phyloP scores from a whole-genome alignment of 2,113 vertebrate species.

The Rhynchopsitta pachyrhyncha region DNA sequence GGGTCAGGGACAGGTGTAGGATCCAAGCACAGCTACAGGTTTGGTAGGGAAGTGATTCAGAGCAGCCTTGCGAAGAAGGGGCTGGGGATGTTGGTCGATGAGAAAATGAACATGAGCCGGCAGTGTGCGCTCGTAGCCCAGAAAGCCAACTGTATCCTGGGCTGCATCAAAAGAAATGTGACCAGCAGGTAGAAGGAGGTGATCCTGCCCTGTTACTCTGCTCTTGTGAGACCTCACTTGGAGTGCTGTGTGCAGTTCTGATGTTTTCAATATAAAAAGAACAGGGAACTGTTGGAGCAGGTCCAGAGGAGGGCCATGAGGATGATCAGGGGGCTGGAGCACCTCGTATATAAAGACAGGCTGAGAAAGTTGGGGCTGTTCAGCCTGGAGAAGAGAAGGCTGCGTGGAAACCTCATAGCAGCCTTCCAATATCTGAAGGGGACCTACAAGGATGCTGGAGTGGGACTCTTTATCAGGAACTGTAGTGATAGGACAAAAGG shows the following conservation, averaged over 20 bases:
- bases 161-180: neutral
- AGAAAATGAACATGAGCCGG: neutral
- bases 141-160: neutral
- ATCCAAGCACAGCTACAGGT: neutral
- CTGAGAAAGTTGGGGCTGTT: neutral
- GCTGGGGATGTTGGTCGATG: neutral
- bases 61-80: neutral
- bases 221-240: neutral
- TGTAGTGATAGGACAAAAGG: neutral
- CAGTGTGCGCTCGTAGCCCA: neutral
- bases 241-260: neutral
- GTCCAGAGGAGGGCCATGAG: neutral
- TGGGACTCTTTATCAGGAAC: neutral
- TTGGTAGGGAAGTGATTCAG: neutral
- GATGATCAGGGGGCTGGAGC: neutral
- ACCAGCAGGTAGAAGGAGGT: neutral
- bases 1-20: no score
- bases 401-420: neutral
- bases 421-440: neutral
- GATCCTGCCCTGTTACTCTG: neutral
- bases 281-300: neutral
- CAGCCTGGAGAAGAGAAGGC: neutral
- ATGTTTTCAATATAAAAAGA: neutral
- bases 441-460: neutral
- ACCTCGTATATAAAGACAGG: neutral